phyloP scores from a whole-genome alignment of 2,888 invertebrate genomes.

The Apodemia duryi region DNA sequence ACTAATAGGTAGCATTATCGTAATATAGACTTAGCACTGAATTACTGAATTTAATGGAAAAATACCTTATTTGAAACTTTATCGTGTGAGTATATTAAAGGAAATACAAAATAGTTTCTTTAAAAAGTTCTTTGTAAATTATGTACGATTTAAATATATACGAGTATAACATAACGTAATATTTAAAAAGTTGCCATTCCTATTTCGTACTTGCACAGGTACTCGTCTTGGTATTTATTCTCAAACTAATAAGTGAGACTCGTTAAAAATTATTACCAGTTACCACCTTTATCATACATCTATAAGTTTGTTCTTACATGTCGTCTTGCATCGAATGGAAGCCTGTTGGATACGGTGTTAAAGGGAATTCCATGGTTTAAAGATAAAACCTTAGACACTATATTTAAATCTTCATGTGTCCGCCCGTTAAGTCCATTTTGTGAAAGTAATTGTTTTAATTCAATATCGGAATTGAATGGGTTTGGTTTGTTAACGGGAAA shows the following conservation, averaged over 20 bases:
- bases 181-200: neutral
- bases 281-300: neutral
- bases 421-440: constrained; percentile 83
- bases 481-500: constrained; percentile 55
- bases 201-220: constrained; percentile 19
- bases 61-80: too few relatives aligned
- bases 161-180: neutral
- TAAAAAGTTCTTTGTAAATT: too few relatives aligned
- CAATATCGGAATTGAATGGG: constrained; percentile 66
- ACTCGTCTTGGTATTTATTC: constrained; percentile 17
- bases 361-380: constrained; percentile 85
- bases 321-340: constrained; percentile 65
- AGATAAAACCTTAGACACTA: constrained; percentile 89
- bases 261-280: neutral
- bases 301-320: constrained; percentile 44
- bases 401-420: constrained; percentile 86
- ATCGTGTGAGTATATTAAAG: too few relatives aligned
- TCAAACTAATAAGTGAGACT: neutral
- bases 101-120: too few relatives aligned
- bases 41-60: too few relatives aligned
- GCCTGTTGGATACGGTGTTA: constrained; percentile 60
- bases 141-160: too few relatives aligned
- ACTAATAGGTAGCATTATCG: too few relatives aligned
- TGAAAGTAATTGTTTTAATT: constrained; percentile 82
- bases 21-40: too few relatives aligned